Conservation (phyloP, 2,888 invertebrate species). For the Aradus depressus region DNA sequence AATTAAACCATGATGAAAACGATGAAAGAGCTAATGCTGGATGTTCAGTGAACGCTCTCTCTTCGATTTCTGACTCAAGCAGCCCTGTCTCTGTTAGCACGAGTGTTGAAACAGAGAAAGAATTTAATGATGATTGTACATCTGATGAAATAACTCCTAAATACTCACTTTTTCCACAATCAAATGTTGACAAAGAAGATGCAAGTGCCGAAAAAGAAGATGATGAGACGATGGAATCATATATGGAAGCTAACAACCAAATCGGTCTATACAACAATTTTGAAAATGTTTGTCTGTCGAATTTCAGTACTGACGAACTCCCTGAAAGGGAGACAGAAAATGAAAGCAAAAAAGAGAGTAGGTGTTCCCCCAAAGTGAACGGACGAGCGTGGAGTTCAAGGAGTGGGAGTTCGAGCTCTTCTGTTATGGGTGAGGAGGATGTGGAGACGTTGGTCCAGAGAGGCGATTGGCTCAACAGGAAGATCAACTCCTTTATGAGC, state of each 20-base stretch:
- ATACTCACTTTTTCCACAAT: too few species aligned
- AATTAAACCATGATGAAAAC: too few species aligned
- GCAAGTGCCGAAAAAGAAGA: not conserved
- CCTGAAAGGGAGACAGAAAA: constrained; percentile 1
- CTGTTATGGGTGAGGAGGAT: constrained; percentile 5
- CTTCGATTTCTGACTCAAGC: too few species aligned
- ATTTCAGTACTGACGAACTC: not conserved
- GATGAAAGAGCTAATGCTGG: constrained; percentile 5
- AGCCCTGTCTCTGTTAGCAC: too few species aligned
- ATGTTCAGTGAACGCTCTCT: too few species aligned
- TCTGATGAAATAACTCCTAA: too few species aligned
- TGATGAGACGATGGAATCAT: constrained; percentile 7
- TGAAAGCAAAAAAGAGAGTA: not conserved
- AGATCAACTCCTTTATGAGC: constrained; percentile 9
- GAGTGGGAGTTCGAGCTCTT: not conserved
- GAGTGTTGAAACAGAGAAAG: too few species aligned
- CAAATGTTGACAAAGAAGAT: constrained; percentile 4
- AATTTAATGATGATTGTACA: too few species aligned
- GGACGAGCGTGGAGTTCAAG: not conserved
- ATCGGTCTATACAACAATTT: constrained; percentile 10
- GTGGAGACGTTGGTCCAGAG: not conserved
- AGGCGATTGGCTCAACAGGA: constrained; percentile 8
- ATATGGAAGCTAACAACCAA: constrained; percentile 12
- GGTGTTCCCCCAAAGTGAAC: not conserved
- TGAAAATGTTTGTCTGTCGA: constrained; percentile 11